These are phyloP conservation scores for Crenuchus spilurus DNA, from an alignment of 2,797 vertebrate genomes.

Conservation along the genomic window DNA sequence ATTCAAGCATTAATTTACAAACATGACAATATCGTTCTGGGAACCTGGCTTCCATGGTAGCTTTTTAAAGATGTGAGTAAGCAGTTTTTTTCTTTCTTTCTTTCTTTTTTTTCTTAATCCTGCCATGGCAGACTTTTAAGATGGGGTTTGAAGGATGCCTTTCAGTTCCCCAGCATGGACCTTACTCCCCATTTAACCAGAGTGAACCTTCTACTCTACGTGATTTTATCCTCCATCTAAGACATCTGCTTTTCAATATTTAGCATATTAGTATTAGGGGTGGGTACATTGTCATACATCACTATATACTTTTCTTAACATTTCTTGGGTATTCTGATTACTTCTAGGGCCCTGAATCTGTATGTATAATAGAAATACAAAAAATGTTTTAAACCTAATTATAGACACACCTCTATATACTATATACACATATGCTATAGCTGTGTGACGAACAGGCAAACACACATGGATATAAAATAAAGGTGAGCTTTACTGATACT, in stretches of 20 bases:
- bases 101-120: constrained; percentile 41
- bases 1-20: constrained; percentile 74
- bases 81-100: constrained; percentile 36
- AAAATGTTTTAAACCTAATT: too few species aligned
- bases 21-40: constrained; percentile 66
- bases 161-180: constrained; percentile 31
- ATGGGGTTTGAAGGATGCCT: constrained; percentile 24
- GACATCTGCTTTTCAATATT: neutral
- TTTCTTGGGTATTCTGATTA: too few species aligned
- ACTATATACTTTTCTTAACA: too few species aligned
- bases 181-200: constrained; percentile 9
- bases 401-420: too few species aligned
- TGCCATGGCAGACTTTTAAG: constrained; percentile 32
- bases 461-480: too few species aligned
- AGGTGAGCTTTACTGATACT: too few species aligned
- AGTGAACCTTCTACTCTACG: constrained; percentile 1
- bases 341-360: too few species aligned
- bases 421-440: too few species aligned
- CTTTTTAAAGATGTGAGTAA: constrained; percentile 53
- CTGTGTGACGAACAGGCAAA: too few species aligned
- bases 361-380: too few species aligned
- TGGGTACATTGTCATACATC: too few species aligned
- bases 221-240: neutral
- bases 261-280: too few species aligned
- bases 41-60: constrained; percentile 47